Percentiles rank a stretch among this genome's conserved stretches.
These are phyloP conservation scores for Stichopus horrens DNA, from an alignment of 53 echinoderm and acorn worm species.

Conservation along the genomic window DNA sequence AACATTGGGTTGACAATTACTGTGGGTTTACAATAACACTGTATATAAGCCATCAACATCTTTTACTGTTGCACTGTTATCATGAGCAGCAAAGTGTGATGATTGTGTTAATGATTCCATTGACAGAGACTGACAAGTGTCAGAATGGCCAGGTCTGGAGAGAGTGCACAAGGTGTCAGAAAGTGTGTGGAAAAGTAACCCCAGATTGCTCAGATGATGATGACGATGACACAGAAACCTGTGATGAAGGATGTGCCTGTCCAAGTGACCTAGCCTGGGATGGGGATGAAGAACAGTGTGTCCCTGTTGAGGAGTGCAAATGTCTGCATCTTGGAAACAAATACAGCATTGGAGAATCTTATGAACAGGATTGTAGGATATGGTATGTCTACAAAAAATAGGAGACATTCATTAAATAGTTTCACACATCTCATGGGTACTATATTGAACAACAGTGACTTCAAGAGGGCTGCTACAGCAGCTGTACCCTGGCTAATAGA, in stretches of 20 bases:
- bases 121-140: constrained; percentile 60
- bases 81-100: no score
- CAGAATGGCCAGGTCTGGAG: constrained; percentile 66
- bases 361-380: constrained; percentile 61
- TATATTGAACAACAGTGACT: no score
- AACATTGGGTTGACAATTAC: no score
- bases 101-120: no score
- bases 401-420: no score
- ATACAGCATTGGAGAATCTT: constrained; percentile 23
- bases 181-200: not conserved
- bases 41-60: no score
- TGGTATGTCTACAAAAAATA: constrained; percentile 51
- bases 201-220: not conserved
- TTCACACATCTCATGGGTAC: no score
- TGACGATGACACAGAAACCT: constrained; percentile 27
- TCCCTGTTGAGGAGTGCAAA: constrained; percentile 54
- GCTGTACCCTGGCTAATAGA: no score
- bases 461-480: no score
- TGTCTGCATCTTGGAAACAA: constrained; percentile 55
- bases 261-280: constrained; percentile 50
- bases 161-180: constrained; percentile 43
- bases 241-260: constrained; percentile 79
- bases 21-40: no score
- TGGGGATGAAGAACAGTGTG: constrained; percentile 47
- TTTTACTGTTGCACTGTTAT: no score